Percentiles rank a stretch among this genome's conserved stretches.
Conservation (phyloP, 2,888 invertebrate genomes). For the Stenotaenia linearis region DNA sequence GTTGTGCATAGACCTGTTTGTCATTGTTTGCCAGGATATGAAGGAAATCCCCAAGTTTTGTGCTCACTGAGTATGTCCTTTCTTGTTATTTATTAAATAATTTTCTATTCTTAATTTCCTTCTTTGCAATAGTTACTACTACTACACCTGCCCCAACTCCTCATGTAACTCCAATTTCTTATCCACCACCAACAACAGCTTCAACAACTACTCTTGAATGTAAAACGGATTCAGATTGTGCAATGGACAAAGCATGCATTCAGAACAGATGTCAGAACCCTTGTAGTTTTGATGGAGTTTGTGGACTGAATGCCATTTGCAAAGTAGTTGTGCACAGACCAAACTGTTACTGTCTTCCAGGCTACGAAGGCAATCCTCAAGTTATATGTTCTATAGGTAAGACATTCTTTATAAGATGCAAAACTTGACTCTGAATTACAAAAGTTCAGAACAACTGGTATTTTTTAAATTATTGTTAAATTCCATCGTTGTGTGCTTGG, state of each 20-base stretch:
- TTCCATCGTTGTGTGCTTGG: too few relatives aligned
- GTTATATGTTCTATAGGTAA: conserved; percentile 2
- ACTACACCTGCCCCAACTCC: not conserved
- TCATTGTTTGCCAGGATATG: conserved; percentile 56
- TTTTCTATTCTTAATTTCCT: not conserved
- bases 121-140: not conserved
- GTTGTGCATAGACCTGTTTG: conserved; percentile 77
- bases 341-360: conserved; percentile 54
- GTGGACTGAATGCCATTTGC: conserved; percentile 69
- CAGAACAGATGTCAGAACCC: conserved; percentile 63
- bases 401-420: too few relatives aligned
- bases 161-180: conserved; percentile 56
- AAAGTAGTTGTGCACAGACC: conserved; percentile 65
- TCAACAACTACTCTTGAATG: conserved; percentile 52
- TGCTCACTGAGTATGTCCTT: not conserved
- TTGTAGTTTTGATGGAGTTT: conserved; percentile 58
- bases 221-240: conserved; percentile 57
- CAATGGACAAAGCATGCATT: conserved; percentile 65
- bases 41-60: conserved; percentile 38
- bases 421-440: too few relatives aligned
- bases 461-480: not conserved
- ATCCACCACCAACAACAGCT: conserved; percentile 21
- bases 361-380: not conserved
- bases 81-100: too few relatives aligned
- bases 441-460: too few relatives aligned